These are phyloP conservation scores for Oxycera nigricornis DNA, from an alignment of 2,888 invertebrate genomes.

Conservation along the genomic window DNA sequence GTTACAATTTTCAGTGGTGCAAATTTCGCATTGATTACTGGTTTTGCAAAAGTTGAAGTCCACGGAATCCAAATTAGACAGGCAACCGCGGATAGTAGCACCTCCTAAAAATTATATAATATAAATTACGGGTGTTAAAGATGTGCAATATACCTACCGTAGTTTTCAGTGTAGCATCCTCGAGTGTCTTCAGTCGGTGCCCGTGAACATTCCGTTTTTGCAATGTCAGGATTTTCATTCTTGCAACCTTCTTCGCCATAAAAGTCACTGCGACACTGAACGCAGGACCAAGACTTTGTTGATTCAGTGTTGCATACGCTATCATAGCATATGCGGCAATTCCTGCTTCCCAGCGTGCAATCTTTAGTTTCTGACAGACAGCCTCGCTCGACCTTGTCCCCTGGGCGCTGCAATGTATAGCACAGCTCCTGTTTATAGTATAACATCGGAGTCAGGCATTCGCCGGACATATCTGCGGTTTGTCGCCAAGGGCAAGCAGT, in stretches of 20 bases:
- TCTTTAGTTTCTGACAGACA: neutral
- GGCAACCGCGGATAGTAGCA: neutral
- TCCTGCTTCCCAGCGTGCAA: neutral
- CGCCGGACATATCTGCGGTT: conserved; percentile 15
- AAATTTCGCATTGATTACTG: neutral
- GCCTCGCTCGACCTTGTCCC: conserved; percentile 14
- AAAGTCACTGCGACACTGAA: conserved; percentile 35
- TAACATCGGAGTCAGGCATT: conserved; percentile 47
- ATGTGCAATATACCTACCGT: conserved; percentile 49
- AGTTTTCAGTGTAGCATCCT: conserved; percentile 51
- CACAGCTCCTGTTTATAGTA: conserved; percentile 42
- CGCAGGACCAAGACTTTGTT: conserved; percentile 8
- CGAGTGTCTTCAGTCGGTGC: neutral
- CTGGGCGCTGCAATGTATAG: neutral
- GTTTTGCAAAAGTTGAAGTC: neutral
- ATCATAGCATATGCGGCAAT: conserved; percentile 19
- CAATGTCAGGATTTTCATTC: neutral
- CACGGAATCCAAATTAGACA: neutral
- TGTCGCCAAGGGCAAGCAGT: conserved; percentile 47
- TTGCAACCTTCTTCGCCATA: conserved; percentile 23
- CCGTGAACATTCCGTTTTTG: conserved; percentile 4
- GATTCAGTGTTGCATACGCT: conserved; percentile 12
- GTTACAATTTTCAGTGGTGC: neutral
- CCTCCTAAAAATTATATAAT: conserved; percentile 45
- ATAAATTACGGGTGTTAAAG: neutral